Conservation (phyloP, 2,888 invertebrate genomes). For the Eupithecia dodoneata region DNA sequence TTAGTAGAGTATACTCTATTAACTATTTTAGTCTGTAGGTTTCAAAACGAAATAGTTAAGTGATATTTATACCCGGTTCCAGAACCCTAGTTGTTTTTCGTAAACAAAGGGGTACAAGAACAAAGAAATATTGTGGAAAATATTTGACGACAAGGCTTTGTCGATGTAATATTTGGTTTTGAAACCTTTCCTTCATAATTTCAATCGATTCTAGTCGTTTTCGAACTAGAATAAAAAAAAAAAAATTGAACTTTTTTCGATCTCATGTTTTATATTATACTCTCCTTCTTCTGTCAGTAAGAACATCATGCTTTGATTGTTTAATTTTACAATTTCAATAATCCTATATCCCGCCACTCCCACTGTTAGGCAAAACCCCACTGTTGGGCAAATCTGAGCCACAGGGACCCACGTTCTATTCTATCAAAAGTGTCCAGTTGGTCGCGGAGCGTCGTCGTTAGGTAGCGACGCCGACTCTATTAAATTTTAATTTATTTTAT, state of each 20-base stretch:
- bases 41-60: not conserved
- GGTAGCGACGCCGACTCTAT: too few species aligned
- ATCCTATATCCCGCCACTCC: too few species aligned
- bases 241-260: not conserved
- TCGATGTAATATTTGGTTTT: not conserved
- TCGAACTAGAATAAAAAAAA: not conserved
- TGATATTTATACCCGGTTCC: not conserved
- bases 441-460: too few species aligned
- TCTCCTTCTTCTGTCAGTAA: too few species aligned
- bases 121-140: not conserved
- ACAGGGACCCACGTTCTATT: too few species aligned
- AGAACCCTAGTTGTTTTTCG: not conserved
- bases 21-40: not conserved
- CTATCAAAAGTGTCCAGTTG: too few species aligned
- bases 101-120: not conserved
- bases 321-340: too few species aligned
- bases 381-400: too few species aligned
- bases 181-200: not conserved
- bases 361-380: too few species aligned
- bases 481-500: too few species aligned
- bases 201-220: not conserved
- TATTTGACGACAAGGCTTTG: not conserved
- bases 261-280: too few species aligned
- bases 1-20: not conserved
- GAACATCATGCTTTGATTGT: too few species aligned